These are phyloP conservation scores for Litoditis marina DNA, from an alignment of 2,888 invertebrate species.

Conservation along the genomic window DNA sequence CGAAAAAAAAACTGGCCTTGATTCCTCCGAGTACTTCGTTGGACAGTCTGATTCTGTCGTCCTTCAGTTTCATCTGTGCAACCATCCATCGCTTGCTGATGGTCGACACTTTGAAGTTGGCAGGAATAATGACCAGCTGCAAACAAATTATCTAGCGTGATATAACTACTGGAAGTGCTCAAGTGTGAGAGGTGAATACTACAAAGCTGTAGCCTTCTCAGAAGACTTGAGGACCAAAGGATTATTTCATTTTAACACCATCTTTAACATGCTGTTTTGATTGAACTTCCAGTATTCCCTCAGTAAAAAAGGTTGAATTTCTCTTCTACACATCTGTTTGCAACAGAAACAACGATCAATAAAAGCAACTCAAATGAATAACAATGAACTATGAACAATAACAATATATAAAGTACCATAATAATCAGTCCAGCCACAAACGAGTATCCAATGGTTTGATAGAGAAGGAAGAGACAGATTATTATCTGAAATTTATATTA, in stretches of 20 bases:
- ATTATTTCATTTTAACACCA: too few species aligned
- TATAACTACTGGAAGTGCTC: not conserved
- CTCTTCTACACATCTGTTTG: too few species aligned
- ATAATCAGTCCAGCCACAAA: slow-evolving; percentile 86
- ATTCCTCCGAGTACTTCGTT: slow-evolving; percentile 89
- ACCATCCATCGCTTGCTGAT: slow-evolving; percentile 64
- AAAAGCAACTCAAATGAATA: too few species aligned
- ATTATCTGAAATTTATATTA: slow-evolving; percentile 47
- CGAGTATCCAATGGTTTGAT: slow-evolving; percentile 71
- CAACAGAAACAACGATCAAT: too few species aligned
- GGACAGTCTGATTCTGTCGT: slow-evolving; percentile 86
- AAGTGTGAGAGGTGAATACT: not conserved
- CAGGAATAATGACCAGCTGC: slow-evolving; percentile 66
- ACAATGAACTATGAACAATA: too few species aligned
- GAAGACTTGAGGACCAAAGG: too few species aligned
- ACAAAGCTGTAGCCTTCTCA: not conserved
- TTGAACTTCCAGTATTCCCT: too few species aligned
- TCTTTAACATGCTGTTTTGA: too few species aligned
- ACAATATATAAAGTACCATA: too few species aligned
- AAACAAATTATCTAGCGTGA: not conserved
- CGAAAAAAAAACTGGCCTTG: slow-evolving; percentile 66
- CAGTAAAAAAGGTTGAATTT: too few species aligned
- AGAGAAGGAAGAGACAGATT: slow-evolving; percentile 62
- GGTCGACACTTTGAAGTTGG: slow-evolving; percentile 55
- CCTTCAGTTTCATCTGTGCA: slow-evolving; percentile 87